These are phyloP conservation scores for Hylaea fasciaria DNA, from an alignment of 2,888 invertebrate species.

Conservation along the genomic window DNA sequence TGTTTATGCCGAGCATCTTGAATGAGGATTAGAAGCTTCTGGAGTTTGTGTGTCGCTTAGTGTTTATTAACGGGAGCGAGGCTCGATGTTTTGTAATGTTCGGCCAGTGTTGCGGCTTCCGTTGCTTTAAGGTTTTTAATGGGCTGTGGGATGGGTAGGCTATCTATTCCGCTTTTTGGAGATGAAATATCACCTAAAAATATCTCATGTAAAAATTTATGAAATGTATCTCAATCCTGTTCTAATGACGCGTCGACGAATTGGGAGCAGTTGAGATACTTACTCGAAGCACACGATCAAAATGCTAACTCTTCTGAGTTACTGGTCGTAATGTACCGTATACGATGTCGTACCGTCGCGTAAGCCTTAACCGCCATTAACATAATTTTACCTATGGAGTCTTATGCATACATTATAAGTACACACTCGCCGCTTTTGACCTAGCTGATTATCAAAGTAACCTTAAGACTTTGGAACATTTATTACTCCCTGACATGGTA, in stretches of 20 bases:
- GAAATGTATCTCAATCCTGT: no score
- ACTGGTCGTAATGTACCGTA: no score
- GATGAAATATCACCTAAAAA: no score
- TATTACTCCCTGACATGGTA: background rate
- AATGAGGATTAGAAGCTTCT: conserved; percentile 70
- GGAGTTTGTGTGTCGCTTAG: conserved; percentile 44
- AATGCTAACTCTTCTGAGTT: no score
- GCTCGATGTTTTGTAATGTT: conserved; percentile 27
- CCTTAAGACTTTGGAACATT: background rate
- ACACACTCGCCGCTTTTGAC: background rate
- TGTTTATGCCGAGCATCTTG: conserved; percentile 73
- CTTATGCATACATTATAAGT: no score
- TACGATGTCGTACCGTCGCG: no score
- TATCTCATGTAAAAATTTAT: no score
- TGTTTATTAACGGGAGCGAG: conserved; percentile 22
- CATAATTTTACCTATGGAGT: background rate
- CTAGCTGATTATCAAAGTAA: background rate
- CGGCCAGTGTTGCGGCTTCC: conserved; percentile 20
- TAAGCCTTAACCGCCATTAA: background rate
- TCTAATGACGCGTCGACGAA: no score
- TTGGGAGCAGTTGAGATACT: no score
- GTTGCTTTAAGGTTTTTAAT: conserved; percentile 10
- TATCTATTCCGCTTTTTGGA: no score
- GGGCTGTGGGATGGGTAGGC: background rate
- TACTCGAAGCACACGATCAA: no score